phyloP scores from a whole-genome alignment of 2,797 vertebrate species.

The Tapirus indicus region DNA sequence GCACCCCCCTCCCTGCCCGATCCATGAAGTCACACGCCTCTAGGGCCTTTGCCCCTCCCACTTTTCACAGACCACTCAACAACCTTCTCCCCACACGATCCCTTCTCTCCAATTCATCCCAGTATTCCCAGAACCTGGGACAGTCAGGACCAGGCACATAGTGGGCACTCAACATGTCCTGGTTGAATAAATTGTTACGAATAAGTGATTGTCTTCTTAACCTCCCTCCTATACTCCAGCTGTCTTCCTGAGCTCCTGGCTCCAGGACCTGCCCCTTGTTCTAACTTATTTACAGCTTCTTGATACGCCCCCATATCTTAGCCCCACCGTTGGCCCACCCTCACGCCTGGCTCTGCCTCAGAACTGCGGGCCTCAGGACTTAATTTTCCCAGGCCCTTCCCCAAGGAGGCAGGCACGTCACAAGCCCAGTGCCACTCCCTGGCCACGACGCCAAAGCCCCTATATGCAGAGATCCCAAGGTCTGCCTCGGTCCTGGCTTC shows the following conservation, averaged over 20 bases:
- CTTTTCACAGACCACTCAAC: not conserved
- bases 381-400: not conserved
- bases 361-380: not conserved
- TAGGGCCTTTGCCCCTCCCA: not conserved
- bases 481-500: not conserved
- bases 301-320: not conserved
- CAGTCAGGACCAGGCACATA: not conserved
- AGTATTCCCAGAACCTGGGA: not conserved
- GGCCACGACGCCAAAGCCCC: not conserved
- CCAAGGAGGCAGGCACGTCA: not conserved
- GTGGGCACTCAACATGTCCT: too few relatives aligned
- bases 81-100: not conserved
- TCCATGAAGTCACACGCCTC: not conserved
- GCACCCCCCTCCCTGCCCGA: not conserved
- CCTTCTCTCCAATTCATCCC: not conserved
- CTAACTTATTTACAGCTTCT: not conserved
- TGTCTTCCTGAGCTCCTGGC: not conserved
- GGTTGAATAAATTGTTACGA: not conserved
- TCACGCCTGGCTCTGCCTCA: not conserved
- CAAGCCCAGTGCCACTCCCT: not conserved
- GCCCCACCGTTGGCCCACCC: not conserved
- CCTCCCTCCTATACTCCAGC: not conserved
- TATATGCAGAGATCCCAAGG: not conserved
- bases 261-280: not conserved
- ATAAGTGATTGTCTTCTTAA: not conserved